Conservation (phyloP, 2,113 vertebrate species). For the Azemiops feae region DNA sequence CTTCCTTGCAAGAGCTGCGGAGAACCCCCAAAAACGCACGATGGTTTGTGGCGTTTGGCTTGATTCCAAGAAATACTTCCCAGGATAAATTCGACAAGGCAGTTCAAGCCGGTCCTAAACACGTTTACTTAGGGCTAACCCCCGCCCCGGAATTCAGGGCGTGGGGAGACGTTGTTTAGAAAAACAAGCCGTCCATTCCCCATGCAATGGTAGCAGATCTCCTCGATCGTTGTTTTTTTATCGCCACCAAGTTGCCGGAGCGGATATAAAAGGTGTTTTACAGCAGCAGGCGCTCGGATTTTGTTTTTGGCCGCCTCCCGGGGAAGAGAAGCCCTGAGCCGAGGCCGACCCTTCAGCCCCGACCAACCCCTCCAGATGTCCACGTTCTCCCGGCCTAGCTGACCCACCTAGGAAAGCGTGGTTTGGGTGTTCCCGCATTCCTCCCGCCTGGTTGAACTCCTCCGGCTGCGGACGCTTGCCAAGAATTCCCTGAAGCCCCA, state of each 20-base stretch:
- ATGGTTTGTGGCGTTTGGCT: not conserved
- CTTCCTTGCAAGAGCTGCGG: not conserved
- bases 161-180: not conserved
- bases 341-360: too few relatives aligned
- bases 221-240: not conserved
- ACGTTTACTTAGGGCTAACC: not conserved
- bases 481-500: not conserved
- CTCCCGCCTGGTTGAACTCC: not conserved
- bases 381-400: not conserved
- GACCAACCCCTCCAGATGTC: not conserved
- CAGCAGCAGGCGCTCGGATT: not conserved
- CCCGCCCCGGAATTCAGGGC: not conserved
- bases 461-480: not conserved
- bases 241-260: not conserved
- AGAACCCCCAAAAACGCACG: not conserved
- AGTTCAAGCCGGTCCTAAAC: not conserved
- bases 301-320: not conserved
- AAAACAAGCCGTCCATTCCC: not conserved
- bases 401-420: not conserved
- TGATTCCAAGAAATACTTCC: not conserved
- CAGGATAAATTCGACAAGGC: not conserved
- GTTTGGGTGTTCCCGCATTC: not conserved
- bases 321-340: not conserved
- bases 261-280: not conserved
- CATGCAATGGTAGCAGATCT: not conserved